Percentiles rank a stretch among this genome's conserved stretches.
These are phyloP conservation scores for Epinephelus fuscoguttatus DNA, from an alignment of 2,113 vertebrate genomes.

Conservation along the genomic window DNA sequence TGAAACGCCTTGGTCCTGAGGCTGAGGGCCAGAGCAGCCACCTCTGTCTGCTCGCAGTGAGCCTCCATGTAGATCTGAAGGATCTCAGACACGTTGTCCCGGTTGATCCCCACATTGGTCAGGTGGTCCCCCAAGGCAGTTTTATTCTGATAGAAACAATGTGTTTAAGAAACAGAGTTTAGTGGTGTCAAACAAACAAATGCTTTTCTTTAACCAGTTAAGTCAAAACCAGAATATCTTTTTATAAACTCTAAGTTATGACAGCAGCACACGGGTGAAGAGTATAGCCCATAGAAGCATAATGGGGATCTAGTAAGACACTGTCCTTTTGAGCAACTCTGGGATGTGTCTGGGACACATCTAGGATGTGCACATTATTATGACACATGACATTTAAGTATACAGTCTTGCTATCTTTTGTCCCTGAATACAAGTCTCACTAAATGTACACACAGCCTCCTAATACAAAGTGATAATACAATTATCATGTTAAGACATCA, in stretches of 20 bases:
- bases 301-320: not conserved
- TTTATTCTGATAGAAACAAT: slow-evolving; percentile 84
- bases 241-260: not conserved
- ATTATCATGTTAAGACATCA: slow-evolving; percentile 32
- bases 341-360: slow-evolving; percentile 2
- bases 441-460: slow-evolving; percentile 9
- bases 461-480: not conserved
- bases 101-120: slow-evolving; percentile 91
- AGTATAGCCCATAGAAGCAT: not conserved
- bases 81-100: slow-evolving; percentile 95
- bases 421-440: not conserved
- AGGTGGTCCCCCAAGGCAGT: slow-evolving; percentile 93
- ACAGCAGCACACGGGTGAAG: not conserved
- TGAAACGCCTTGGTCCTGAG: slow-evolving; percentile 95
- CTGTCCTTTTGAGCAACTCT: slow-evolving; percentile 14
- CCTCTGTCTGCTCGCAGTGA: slow-evolving; percentile 89
- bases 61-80: slow-evolving; percentile 95
- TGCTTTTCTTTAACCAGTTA: too few species aligned
- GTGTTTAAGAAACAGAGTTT: not conserved
- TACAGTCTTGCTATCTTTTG: not conserved
- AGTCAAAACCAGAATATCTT: not conserved
- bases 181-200: not conserved
- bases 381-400: not conserved
- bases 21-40: slow-evolving; percentile 87
- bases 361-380: slow-evolving; percentile 5